Evolutionary conservation across 2,797 vertebrate species (phyloP).

Genomic region (Gallinago nigripennis): DNA sequence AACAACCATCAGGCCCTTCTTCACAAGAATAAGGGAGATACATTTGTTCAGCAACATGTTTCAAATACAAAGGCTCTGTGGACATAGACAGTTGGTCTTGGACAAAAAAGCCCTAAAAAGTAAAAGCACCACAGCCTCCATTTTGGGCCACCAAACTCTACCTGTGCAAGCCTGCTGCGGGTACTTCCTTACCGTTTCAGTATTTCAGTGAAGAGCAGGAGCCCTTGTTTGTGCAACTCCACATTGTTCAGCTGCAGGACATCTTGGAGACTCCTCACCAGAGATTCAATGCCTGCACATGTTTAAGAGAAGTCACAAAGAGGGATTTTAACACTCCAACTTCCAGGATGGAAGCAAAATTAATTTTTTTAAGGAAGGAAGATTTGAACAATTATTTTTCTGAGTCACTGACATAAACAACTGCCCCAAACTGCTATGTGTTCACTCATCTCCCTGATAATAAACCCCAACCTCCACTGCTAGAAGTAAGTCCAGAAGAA

Average conservation of each 20-base stretch:
- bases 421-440: not conserved
- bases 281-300: slow-evolving; percentile 87
- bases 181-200: slow-evolving; percentile 83
- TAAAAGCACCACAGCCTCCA: not conserved
- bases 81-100: not conserved
- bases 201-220: slow-evolving; percentile 88
- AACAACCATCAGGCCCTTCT: not conserved
- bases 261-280: slow-evolving; percentile 88
- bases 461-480: not conserved
- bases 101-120: not conserved
- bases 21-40: not conserved
- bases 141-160: not conserved
- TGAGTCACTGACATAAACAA: not conserved
- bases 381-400: not conserved
- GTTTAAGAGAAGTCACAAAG: slow-evolving; percentile 16
- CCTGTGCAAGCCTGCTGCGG: not conserved
- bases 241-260: slow-evolving; percentile 81
- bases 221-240: slow-evolving; percentile 89
- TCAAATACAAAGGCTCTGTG: not conserved
- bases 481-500: not conserved
- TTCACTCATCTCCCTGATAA: not conserved
- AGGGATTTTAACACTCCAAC: not conserved
- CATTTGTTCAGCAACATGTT: not conserved
- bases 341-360: not conserved
- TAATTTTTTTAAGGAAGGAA: not conserved